Percentiles rank a stretch among this genome's conserved stretches.
Conservation (phyloP, 2,113 vertebrate species). For the Leucoraja erinaceus region DNA sequence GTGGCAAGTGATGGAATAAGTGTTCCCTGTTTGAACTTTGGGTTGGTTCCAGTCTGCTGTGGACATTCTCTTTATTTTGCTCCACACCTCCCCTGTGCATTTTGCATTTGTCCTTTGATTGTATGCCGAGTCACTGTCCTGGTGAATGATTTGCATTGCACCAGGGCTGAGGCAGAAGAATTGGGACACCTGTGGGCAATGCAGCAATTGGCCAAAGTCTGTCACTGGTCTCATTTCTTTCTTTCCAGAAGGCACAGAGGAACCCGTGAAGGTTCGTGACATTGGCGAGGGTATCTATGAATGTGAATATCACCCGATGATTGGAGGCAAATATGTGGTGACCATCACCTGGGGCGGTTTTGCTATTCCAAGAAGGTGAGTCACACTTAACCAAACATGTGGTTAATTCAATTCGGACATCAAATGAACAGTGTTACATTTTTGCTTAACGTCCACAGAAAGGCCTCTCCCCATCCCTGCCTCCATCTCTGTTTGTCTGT, state of each 20-base stretch:
- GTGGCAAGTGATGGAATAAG: too few relatives aligned
- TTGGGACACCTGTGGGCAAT: too few relatives aligned
- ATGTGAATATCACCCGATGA: conserved; percentile 77
- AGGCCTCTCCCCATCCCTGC: neutral
- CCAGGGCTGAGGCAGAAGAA: neutral
- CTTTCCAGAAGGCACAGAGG: conserved; percentile 71
- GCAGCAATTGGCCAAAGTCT: neutral
- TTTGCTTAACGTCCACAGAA: neutral
- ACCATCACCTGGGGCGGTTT: conserved; percentile 81
- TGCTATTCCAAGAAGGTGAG: conserved; percentile 80
- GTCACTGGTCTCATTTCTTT: neutral
- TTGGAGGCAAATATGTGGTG: conserved; percentile 72
- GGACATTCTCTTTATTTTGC: neutral
- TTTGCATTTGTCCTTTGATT: neutral
- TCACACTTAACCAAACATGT: neutral
- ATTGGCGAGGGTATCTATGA: conserved; percentile 69
- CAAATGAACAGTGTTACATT: neutral
- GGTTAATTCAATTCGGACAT: neutral
- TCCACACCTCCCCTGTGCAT: neutral
- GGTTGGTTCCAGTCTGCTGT: neutral
- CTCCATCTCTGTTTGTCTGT: neutral
- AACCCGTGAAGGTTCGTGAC: conserved; percentile 73
- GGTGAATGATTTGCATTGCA: neutral
- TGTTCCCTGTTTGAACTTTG: neutral
- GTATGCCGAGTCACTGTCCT: neutral